Conservation (phyloP, 2,888 invertebrate species). For the Harpalus rubripes region DNA sequence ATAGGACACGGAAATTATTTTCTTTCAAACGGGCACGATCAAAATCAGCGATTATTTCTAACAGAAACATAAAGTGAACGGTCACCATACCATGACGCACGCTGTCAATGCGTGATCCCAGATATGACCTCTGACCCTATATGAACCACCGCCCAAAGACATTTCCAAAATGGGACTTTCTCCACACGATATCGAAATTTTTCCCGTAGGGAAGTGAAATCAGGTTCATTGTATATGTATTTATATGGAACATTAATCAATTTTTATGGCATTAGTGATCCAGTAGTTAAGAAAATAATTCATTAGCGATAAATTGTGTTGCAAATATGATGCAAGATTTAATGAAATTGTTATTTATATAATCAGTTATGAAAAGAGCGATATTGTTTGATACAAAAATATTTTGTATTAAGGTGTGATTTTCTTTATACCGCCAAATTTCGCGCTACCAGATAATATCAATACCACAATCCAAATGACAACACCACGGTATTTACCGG, state of each 20-base stretch:
- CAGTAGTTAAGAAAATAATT: background rate
- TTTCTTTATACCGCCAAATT: too few relatives aligned
- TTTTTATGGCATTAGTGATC: background rate
- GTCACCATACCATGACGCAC: conserved; percentile 2
- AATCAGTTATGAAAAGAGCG: too few relatives aligned
- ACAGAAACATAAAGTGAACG: conserved; percentile 41
- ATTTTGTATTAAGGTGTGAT: too few relatives aligned
- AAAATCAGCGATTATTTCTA: background rate
- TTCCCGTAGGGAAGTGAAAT: too few relatives aligned
- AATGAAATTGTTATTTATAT: too few relatives aligned
- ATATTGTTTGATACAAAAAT: too few relatives aligned
- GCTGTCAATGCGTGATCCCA: conserved; percentile 43
- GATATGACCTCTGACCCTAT: conserved; percentile 42
- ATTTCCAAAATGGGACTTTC: conserved; percentile 41
- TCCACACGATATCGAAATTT: conserved; percentile 18
- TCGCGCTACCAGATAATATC: too few relatives aligned
- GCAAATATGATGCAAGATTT: too few relatives aligned
- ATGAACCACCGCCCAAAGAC: conserved; percentile 51
- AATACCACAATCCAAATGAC: too few relatives aligned
- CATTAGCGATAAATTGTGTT: too few relatives aligned
- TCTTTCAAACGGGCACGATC: conserved; percentile 30
- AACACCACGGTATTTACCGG: too few relatives aligned
- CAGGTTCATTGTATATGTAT: background rate
- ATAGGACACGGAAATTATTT: conserved; percentile 28
- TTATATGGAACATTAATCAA: background rate